Evolutionary conservation across 2,113 vertebrate genomes (phyloP).

Genomic region (Phainopepla nitens): DNA sequence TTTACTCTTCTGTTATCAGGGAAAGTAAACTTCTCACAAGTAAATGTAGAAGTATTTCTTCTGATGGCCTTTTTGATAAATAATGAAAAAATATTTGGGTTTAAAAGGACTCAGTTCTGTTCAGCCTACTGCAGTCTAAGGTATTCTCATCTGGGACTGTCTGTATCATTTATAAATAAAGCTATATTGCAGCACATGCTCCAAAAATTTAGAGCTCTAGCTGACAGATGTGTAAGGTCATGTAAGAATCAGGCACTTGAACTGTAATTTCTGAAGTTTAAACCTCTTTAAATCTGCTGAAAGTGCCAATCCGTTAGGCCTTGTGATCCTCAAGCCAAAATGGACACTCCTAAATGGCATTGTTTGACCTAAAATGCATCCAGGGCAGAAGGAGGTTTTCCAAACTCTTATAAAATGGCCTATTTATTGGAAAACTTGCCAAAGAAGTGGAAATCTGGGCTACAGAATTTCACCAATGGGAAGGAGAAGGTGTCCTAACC

Average conservation of each 20-base stretch:
- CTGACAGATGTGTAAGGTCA: background rate
- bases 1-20: background rate
- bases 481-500: background rate
- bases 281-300: background rate
- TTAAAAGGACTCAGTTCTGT: background rate
- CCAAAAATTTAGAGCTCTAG: background rate
- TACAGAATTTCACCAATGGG: background rate
- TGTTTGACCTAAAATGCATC: background rate
- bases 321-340: background rate
- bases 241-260: background rate
- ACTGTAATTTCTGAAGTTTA: constrained; percentile 2
- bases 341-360: background rate
- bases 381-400: background rate
- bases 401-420: background rate
- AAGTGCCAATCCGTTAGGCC: background rate
- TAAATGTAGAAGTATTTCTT: background rate
- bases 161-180: background rate
- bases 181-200: background rate
- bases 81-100: background rate
- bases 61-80: background rate
- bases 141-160: background rate
- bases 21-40: background rate
- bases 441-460: background rate
- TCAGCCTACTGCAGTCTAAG: background rate
- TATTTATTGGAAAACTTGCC: background rate